Conservation (phyloP, 2,113 vertebrate genomes). For the Psephotus haematonotus region DNA sequence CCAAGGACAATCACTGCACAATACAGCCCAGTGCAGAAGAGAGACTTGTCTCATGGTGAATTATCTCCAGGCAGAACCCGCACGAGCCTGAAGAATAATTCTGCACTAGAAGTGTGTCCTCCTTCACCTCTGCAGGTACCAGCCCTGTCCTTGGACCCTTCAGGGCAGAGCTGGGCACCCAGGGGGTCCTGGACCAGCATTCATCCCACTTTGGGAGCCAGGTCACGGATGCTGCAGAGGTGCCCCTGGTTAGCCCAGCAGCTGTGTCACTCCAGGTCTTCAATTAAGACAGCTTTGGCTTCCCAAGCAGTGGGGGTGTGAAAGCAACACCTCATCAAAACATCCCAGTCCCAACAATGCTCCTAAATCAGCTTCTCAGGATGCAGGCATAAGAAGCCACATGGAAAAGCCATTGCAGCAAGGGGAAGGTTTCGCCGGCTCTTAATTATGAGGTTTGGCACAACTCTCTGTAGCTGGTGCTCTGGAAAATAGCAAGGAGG, state of each 20-base stretch:
- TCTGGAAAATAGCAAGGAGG: not conserved
- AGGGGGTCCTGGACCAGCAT: not conserved
- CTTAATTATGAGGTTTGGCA: not conserved
- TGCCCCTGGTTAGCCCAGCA: not conserved
- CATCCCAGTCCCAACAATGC: not conserved
- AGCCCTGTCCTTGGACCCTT: not conserved
- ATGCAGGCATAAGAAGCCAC: not conserved
- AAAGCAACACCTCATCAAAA: slow-evolving; percentile 27
- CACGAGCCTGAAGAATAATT: not conserved
- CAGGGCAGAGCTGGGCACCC: not conserved
- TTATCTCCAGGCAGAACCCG: not conserved
- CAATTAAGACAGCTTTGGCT: not conserved
- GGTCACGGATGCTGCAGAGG: not conserved
- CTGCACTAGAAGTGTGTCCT: not conserved
- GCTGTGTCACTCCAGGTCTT: not conserved
- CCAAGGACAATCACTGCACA: not conserved
- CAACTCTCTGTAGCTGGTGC: not conserved
- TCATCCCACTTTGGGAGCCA: not conserved
- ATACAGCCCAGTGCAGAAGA: not conserved
- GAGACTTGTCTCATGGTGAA: slow-evolving; percentile 3
- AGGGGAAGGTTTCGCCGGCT: not conserved
- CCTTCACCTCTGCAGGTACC: not conserved
- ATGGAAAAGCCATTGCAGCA: not conserved
- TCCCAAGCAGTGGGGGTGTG: not conserved
- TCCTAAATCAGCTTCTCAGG: slow-evolving; percentile 11